Evolutionary conservation across 2,113 vertebrate species (phyloP).

Genomic region (Hypomesus transpacificus): DNA sequence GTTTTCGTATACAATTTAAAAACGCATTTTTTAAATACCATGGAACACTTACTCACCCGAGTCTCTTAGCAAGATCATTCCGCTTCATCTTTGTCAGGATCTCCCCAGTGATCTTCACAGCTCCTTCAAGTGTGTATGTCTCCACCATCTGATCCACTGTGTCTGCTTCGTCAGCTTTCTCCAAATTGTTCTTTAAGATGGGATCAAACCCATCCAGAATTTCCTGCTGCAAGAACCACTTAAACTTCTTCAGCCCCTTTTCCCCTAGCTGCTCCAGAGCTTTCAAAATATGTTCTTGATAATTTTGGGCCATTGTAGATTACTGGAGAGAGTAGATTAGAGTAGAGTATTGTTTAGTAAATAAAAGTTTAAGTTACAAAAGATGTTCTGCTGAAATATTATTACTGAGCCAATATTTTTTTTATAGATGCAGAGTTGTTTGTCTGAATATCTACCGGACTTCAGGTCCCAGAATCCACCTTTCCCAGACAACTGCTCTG

Average conservation of each 20-base stretch:
- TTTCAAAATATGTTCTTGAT: neutral
- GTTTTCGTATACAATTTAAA: neutral
- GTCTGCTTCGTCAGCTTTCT: neutral
- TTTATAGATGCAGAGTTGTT: too few relatives aligned
- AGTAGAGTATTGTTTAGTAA: too few relatives aligned
- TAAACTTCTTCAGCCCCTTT: neutral
- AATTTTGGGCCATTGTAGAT: neutral
- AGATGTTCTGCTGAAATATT: too few relatives aligned
- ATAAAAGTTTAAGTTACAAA: too few relatives aligned
- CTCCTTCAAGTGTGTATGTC: neutral
- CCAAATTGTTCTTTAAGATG: neutral
- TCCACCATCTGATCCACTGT: constrained; percentile 10
- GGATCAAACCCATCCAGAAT: neutral
- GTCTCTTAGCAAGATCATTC: constrained; percentile 19
- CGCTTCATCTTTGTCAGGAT: constrained; percentile 18
- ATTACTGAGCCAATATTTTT: too few relatives aligned
- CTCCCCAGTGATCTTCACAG: constrained; percentile 14
- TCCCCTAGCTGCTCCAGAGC: neutral
- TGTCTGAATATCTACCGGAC: too few relatives aligned
- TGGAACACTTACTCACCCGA: neutral
- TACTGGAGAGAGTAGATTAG: neutral
- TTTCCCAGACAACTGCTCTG: too few relatives aligned
- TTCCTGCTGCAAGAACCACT: neutral
- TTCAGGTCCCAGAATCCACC: too few relatives aligned
- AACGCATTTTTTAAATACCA: neutral